Conservation (phyloP, 2,113 vertebrate genomes). For the Dryoscopus gambensis region DNA sequence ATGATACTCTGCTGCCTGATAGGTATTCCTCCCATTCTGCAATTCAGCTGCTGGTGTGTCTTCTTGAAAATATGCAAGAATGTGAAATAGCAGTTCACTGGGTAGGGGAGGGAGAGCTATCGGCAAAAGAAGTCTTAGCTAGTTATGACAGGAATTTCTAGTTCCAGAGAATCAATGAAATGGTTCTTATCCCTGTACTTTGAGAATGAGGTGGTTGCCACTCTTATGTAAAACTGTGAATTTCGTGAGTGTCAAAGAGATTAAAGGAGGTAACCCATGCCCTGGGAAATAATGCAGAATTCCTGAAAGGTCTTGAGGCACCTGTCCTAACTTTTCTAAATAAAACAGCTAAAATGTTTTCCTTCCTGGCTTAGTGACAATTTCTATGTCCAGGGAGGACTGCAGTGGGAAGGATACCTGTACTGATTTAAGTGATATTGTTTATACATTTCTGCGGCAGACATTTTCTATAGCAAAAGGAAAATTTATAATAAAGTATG, state of each 20-base stretch:
- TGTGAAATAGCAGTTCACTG: slow-evolving; percentile 1
- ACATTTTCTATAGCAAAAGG: not conserved
- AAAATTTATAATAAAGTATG: not conserved
- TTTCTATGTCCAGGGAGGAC: not conserved
- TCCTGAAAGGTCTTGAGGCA: not conserved
- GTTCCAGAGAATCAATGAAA: slow-evolving; percentile 11
- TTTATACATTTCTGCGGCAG: not conserved
- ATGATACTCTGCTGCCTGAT: not conserved
- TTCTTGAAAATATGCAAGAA: slow-evolving; percentile 40
- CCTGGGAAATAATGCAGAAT: not conserved
- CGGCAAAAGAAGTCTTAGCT: not conserved
- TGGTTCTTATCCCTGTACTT: not conserved
- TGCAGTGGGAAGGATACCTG: not conserved
- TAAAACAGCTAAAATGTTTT: not conserved
- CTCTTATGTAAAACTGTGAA: not conserved
- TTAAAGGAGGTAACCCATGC: not conserved
- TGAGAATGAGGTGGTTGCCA: not conserved
- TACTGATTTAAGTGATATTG: not conserved
- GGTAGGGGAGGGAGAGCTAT: not conserved
- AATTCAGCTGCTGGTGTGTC: not conserved
- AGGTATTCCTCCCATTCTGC: slow-evolving; percentile 16
- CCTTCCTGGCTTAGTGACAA: not conserved
- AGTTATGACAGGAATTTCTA: slow-evolving; percentile 52
- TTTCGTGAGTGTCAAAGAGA: not conserved
- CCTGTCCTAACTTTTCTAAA: not conserved